Evolutionary conservation across 2,888 invertebrate species (phyloP), one percentile per base, ranked within the genome.

Genomic region (Ypsolopha sequella): DNA sequence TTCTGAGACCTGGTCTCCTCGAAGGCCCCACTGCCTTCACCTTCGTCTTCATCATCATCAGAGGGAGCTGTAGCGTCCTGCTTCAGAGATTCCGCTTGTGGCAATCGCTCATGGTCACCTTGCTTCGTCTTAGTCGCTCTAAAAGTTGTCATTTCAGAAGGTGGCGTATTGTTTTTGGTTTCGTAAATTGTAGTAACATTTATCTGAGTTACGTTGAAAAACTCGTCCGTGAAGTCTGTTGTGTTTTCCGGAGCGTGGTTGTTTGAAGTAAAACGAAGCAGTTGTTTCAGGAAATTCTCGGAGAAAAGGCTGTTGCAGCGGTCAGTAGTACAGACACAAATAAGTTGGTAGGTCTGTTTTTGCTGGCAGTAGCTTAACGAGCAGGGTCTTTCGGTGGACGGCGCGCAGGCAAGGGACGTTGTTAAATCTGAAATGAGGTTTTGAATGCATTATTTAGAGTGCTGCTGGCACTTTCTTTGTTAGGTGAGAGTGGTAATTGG

Each of bases 41-140:
- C 62, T 41, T 81, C 84, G 36, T 84, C 85, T 56, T 85, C 85
- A 38, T 85, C 82, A 54, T 85, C 85, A 53, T 84, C 84, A 9
- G 82, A 80, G 0, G 84, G 80, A 11, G 68, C 72, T 0, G 80
- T 78, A 11, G 70, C 70, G 48, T 76, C 76, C 50, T 79, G 76
- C 53, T 80, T 81, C 48, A 82, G 62, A 36, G 80, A 70, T 54
- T 81, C 78, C 7, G 77, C 80, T 36, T 64, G 68, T 6, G 81
- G 51, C 8, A 7, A 6, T 6, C 43, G 7, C 43, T 13, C 24
- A 24, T 24, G 24, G 2, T 24, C 24, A 24, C 2, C 24, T 24
- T 24, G 24, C 4, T 24, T 24, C 2, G 4, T 24, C 24, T 2
- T 24, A 24, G 24, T 24, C 24, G 24, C 24, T 24, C 24, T 24